These are phyloP conservation scores for Donacobius atricapilla DNA, from an alignment of 2,113 vertebrate genomes.

Conservation along the genomic window DNA sequence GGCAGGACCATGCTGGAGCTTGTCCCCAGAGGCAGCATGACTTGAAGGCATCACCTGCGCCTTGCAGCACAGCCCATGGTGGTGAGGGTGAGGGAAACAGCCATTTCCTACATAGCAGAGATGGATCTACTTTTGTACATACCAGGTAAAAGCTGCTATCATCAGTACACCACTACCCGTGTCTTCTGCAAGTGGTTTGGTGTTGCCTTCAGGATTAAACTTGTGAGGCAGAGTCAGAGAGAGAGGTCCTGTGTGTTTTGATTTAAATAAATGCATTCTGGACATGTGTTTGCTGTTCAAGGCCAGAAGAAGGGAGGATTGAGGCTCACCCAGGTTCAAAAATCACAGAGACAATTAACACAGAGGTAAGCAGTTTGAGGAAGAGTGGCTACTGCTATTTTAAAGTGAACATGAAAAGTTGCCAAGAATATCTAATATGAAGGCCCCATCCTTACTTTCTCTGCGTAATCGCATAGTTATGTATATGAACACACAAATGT, in stretches of 20 bases:
- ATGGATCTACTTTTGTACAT: background rate
- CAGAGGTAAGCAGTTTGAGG: background rate
- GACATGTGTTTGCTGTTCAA: fast-evolving
- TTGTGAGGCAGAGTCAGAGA: background rate
- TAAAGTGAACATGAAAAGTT: background rate
- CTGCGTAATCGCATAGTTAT: background rate
- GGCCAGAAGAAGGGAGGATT: background rate
- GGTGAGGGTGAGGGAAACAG: background rate
- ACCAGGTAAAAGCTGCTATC: background rate
- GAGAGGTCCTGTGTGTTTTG: background rate
- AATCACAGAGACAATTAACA: background rate
- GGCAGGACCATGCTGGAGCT: background rate
- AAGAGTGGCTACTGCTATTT: background rate
- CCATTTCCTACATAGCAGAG: background rate
- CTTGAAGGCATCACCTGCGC: background rate
- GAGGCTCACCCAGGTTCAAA: background rate
- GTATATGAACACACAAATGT: fast-evolving
- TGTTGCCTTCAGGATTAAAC: background rate
- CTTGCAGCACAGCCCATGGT: background rate
- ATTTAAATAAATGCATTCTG: background rate
- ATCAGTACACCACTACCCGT: background rate
- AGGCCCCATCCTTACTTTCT: background rate
- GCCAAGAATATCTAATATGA: background rate
- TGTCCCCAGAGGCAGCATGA: background rate
- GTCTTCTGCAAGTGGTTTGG: background rate